Conservation (phyloP, 2,797 vertebrate genomes). For the Parambassis ranga region DNA sequence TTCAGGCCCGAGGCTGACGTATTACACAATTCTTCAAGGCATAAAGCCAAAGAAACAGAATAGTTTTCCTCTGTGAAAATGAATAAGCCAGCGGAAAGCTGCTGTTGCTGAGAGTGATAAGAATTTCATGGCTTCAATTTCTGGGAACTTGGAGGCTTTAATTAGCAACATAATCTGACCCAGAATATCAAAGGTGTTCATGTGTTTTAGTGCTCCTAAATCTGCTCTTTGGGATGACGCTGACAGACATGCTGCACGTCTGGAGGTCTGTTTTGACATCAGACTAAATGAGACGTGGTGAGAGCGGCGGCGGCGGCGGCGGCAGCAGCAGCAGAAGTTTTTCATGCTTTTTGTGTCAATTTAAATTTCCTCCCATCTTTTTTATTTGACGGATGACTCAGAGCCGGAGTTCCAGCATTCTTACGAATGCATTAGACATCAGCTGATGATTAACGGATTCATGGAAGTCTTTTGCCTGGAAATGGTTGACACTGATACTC, state of each 20-base stretch:
- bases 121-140: neutral
- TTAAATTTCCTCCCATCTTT: too few species aligned
- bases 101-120: neutral
- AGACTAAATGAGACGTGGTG: too few species aligned
- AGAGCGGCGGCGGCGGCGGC: too few species aligned
- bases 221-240: too few species aligned
- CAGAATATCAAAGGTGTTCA: neutral
- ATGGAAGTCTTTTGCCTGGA: slow-evolving; percentile 44
- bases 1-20: neutral
- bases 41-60: neutral
- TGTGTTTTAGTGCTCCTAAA: too few species aligned
- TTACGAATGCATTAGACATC: slow-evolving; percentile 1
- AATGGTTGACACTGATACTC: slow-evolving; percentile 35
- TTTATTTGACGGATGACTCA: slow-evolving; percentile 13
- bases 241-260: too few species aligned
- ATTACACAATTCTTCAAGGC: slow-evolving; percentile 11
- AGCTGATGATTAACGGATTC: slow-evolving; percentile 57
- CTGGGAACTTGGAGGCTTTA: too few species aligned
- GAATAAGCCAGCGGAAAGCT: neutral
- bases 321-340: too few species aligned
- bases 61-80: slow-evolving; percentile 3
- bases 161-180: too few species aligned
- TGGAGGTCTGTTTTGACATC: too few species aligned
- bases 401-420: neutral
- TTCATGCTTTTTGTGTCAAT: too few species aligned